Conservation (phyloP, 2,797 vertebrate genomes). For the Borostomias antarcticus region DNA sequence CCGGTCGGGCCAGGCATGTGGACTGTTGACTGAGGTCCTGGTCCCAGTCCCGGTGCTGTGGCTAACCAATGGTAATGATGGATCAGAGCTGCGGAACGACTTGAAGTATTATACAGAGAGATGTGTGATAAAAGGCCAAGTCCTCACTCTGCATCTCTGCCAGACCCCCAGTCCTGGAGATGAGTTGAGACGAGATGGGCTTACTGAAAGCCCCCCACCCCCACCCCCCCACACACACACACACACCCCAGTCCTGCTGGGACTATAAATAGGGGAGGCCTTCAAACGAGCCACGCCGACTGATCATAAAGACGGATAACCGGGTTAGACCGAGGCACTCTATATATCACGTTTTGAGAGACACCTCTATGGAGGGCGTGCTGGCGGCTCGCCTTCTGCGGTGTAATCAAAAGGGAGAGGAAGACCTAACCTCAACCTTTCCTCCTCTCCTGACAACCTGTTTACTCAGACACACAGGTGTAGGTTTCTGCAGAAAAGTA, state of each 20-base stretch:
- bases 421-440: too few species aligned
- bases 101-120: slow-evolving; percentile 47
- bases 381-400: too few species aligned
- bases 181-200: slow-evolving; percentile 50
- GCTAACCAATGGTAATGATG: slow-evolving; percentile 63
- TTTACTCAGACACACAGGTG: too few species aligned
- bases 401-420: too few species aligned
- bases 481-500: too few species aligned
- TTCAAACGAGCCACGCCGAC: too few species aligned
- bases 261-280: slow-evolving; percentile 70
- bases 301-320: too few species aligned
- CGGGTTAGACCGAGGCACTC: too few species aligned
- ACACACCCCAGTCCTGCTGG: slow-evolving; percentile 25
- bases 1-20: neutral
- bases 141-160: slow-evolving; percentile 50
- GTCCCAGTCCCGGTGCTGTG: slow-evolving; percentile 28
- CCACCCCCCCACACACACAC: neutral
- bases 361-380: too few species aligned
- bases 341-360: too few species aligned
- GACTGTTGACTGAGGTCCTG: slow-evolving; percentile 35
- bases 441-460: too few species aligned
- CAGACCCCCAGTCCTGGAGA: slow-evolving; percentile 35
- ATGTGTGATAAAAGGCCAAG: slow-evolving; percentile 66
- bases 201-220: slow-evolving; percentile 50
- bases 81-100: slow-evolving; percentile 40